Evolutionary conservation across 2,888 invertebrate species (phyloP).

Genomic region (Hylaea fasciaria): DNA sequence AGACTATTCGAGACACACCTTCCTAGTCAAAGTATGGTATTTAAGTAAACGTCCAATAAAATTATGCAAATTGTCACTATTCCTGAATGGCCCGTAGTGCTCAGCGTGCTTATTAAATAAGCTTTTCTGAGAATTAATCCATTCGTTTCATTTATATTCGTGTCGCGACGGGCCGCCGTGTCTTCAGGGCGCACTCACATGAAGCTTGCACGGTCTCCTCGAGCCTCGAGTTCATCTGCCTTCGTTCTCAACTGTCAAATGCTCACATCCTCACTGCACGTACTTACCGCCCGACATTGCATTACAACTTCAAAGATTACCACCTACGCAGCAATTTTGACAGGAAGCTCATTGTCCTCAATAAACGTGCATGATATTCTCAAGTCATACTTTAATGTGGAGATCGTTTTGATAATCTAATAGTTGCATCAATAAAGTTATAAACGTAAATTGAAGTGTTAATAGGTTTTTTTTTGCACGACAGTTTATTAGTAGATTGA

Average conservation of each 20-base stretch:
- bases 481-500: too few relatives aligned
- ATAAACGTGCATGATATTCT: slow-evolving; percentile 46
- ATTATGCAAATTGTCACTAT: slow-evolving; percentile 28
- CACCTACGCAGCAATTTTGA: slow-evolving; percentile 68
- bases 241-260: slow-evolving; percentile 54
- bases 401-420: not conserved
- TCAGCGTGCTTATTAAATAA: slow-evolving; percentile 32
- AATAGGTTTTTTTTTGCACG: too few relatives aligned
- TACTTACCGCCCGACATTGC: slow-evolving; percentile 47
- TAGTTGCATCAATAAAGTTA: too few relatives aligned
- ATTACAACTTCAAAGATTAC: slow-evolving; percentile 47
- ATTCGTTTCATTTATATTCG: slow-evolving; percentile 37
- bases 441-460: too few relatives aligned
- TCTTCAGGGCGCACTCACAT: slow-evolving; percentile 31
- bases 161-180: slow-evolving; percentile 26
- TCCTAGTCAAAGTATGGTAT: slow-evolving; percentile 5
- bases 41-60: slow-evolving; percentile 22
- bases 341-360: slow-evolving; percentile 65
- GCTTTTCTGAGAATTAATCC: slow-evolving; percentile 34
- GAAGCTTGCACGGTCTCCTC: slow-evolving; percentile 7
- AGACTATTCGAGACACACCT: slow-evolving; percentile 1
- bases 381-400: slow-evolving; percentile 11
- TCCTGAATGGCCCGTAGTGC: slow-evolving; percentile 30
- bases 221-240: slow-evolving; percentile 38
- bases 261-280: slow-evolving; percentile 50